phyloP scores from a whole-genome alignment of 2,797 vertebrate species.

The Carapus acus region DNA sequence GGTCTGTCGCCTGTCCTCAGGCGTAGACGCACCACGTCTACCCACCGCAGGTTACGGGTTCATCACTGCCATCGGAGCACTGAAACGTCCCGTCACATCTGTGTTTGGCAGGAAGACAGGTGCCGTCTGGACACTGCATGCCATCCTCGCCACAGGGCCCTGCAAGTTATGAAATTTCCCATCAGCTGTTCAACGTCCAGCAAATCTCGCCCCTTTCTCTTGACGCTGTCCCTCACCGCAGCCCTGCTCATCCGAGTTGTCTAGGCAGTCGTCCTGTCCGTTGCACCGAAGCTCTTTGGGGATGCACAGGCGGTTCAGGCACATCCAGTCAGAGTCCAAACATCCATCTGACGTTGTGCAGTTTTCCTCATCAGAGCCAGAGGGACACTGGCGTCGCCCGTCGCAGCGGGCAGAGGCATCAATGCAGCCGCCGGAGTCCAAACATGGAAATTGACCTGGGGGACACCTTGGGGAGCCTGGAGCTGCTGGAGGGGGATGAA shows the following conservation, averaged over 20 bases:
- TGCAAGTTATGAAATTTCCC: constrained; percentile 16
- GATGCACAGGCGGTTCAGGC: constrained; percentile 78
- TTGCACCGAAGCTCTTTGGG: constrained; percentile 73
- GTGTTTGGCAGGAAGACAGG: constrained; percentile 70
- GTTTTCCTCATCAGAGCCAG: constrained; percentile 73
- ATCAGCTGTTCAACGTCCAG: background rate
- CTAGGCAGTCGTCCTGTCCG: constrained; percentile 75
- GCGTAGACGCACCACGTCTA: too few relatives aligned
- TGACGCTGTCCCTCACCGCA: constrained; percentile 80
- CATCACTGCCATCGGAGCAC: constrained; percentile 80
- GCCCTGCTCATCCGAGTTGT: constrained; percentile 79
- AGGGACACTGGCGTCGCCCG: constrained; percentile 72
- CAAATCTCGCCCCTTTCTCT: constrained; percentile 30
- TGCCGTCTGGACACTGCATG: constrained; percentile 72
- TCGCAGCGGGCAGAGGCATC: constrained; percentile 71
- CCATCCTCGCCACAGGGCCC: constrained; percentile 48
- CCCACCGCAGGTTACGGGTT: constrained; percentile 73
- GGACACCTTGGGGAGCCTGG: constrained; percentile 59
- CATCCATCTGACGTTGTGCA: constrained; percentile 69
- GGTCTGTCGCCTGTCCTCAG: too few relatives aligned
- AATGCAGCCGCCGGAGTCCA: constrained; percentile 70
- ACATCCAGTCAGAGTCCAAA: constrained; percentile 78
- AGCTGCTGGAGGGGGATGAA: background rate
- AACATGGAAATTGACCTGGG: constrained; percentile 70
- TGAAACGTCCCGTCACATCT: constrained; percentile 74